Percentiles rank a stretch among this genome's conserved stretches.
Conservation (phyloP, 2,888 invertebrate genomes). For the Lycocerus yunnanus region DNA sequence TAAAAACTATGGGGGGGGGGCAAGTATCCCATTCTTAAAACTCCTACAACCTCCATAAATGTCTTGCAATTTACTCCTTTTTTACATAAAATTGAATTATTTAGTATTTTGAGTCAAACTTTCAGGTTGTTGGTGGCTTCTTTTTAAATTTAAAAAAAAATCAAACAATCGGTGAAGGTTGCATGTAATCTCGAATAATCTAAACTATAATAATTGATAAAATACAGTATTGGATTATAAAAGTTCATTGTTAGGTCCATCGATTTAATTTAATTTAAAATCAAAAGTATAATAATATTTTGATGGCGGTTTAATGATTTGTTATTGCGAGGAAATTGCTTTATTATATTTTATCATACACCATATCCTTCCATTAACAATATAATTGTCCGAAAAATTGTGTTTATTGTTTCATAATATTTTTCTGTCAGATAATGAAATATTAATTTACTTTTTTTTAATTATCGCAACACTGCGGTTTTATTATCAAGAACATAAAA, state of each 20-base stretch:
- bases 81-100: no score
- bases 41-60: no score
- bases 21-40: no score
- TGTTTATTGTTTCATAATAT: neutral
- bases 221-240: neutral
- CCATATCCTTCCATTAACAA: neutral
- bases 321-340: neutral
- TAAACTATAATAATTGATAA: neutral
- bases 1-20: no score
- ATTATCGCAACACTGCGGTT: neutral
- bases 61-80: no score
- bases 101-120: no score
- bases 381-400: neutral
- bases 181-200: no score
- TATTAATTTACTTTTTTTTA: neutral
- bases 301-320: neutral
- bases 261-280: neutral
- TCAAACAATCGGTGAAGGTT: no score
- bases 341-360: neutral
- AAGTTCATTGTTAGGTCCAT: neutral
- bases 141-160: no score
- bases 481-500: neutral
- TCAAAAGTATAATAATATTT: neutral
- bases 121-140: no score
- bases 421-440: neutral